Conservation (phyloP, 2,797 vertebrate species). For the Esox masquinongy region DNA sequence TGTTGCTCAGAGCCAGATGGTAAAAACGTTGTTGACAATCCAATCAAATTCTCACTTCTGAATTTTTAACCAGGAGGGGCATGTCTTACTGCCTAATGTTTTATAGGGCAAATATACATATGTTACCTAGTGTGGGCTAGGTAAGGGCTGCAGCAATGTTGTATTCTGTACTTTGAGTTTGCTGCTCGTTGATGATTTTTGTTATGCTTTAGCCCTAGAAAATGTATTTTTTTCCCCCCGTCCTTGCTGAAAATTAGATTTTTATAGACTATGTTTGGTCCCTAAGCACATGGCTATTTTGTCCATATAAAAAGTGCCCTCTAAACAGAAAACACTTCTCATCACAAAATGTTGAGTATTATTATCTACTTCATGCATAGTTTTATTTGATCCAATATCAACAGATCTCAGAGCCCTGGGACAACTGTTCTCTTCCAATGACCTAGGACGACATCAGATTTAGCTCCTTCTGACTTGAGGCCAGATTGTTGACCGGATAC, state of each 20-base stretch:
- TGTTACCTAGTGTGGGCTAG: too few species aligned
- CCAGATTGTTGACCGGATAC: not conserved
- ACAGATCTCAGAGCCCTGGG: not conserved
- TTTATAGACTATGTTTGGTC: too few species aligned
- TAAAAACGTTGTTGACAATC: not conserved
- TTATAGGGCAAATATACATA: not conserved
- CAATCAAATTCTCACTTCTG: not conserved
- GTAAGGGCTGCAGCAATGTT: constrained; percentile 2
- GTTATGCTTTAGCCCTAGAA: not conserved
- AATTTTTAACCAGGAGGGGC: not conserved
- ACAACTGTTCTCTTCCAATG: not conserved
- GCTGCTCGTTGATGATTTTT: not conserved
- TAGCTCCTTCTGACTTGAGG: not conserved
- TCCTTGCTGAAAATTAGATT: not conserved
- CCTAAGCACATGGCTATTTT: too few species aligned
- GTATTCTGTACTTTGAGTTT: not conserved
- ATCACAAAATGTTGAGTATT: not conserved
- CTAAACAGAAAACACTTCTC: too few species aligned
- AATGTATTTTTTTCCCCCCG: not conserved
- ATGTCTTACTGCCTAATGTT: not conserved
- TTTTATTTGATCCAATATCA: not conserved
- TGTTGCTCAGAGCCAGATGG: not conserved
- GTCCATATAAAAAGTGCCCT: too few species aligned
- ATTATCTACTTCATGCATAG: not conserved
- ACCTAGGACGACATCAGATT: not conserved